A percentile compares a stretch with the other conserved stretches of the same genome.
Conservation (phyloP, 1,140 invertebrate species). For the Euura saliciscinereae region DNA sequence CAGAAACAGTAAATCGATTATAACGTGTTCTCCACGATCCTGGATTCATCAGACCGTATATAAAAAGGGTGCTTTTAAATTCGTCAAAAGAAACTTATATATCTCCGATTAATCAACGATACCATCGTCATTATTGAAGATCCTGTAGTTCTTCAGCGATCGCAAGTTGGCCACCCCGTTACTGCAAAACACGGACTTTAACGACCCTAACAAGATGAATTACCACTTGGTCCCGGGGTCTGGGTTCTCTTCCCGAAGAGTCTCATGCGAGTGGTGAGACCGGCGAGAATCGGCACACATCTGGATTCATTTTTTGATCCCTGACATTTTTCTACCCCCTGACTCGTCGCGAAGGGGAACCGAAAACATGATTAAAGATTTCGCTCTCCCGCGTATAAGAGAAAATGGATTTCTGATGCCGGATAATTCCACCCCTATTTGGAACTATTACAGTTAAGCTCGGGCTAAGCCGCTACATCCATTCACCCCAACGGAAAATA, state of each 20-base stretch:
- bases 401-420: conserved; percentile 55
- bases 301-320: background rate
- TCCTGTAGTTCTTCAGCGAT: background rate
- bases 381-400: conserved; percentile 31
- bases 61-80: background rate
- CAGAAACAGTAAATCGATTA: conserved; percentile 5
- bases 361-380: conserved; percentile 54
- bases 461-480: conserved; percentile 44
- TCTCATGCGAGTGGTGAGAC: background rate
- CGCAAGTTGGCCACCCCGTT: background rate
- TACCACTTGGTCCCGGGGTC: background rate
- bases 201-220: conserved; percentile 1
- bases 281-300: background rate
- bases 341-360: background rate
- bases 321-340: background rate
- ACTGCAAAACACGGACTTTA: background rate
- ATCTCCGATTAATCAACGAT: background rate
- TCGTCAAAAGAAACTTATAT: background rate
- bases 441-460: conserved; percentile 52
- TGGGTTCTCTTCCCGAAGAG: background rate
- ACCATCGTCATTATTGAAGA: background rate
- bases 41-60: background rate
- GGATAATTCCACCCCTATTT: conserved; percentile 51
- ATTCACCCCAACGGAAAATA: conserved; percentile 39
- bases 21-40: background rate